Evolutionary conservation across 2,113 vertebrate genomes (phyloP).

Genomic region (Lampris incognitus): DNA sequence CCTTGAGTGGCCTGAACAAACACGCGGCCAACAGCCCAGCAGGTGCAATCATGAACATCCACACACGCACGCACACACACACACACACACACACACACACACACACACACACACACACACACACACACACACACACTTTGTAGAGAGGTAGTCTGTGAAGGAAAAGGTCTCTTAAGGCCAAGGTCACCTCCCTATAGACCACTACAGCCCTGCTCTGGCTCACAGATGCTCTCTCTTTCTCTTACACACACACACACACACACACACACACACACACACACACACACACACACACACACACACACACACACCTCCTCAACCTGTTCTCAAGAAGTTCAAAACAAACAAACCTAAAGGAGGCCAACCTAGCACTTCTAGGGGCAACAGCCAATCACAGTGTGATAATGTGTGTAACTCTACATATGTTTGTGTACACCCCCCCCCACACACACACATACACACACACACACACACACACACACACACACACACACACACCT

Average conservation of each 20-base stretch:
- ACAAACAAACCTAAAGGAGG: constrained; percentile 75
- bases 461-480: not conserved
- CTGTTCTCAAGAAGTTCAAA: constrained; percentile 46
- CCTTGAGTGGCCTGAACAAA: constrained; percentile 84
- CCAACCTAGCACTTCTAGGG: constrained; percentile 79
- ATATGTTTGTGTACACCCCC: not conserved
- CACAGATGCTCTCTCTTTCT: constrained; percentile 83
- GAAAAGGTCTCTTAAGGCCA: constrained; percentile 84
- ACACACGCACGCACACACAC: constrained; percentile 80
- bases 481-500: not conserved
- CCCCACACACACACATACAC: not conserved
- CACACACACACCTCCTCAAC: constrained; percentile 55
- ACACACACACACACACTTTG: constrained; percentile 30
- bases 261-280: constrained; percentile 60
- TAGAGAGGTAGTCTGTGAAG: constrained; percentile 51
- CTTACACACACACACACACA: not conserved
- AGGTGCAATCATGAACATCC: constrained; percentile 80
- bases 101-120: constrained; percentile 70
- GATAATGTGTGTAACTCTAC: not conserved
- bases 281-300: constrained; percentile 68
- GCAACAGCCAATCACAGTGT: constrained; percentile 86
- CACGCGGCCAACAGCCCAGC: constrained; percentile 79
- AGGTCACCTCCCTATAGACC: constrained; percentile 85
- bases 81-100: constrained; percentile 68
- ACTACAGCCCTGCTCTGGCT: constrained; percentile 82